A percentile compares a stretch with the other conserved stretches of the same genome.
phyloP scores from a whole-genome alignment of 2,113 vertebrate genomes.

The Rhabdomys dilectus region DNA sequence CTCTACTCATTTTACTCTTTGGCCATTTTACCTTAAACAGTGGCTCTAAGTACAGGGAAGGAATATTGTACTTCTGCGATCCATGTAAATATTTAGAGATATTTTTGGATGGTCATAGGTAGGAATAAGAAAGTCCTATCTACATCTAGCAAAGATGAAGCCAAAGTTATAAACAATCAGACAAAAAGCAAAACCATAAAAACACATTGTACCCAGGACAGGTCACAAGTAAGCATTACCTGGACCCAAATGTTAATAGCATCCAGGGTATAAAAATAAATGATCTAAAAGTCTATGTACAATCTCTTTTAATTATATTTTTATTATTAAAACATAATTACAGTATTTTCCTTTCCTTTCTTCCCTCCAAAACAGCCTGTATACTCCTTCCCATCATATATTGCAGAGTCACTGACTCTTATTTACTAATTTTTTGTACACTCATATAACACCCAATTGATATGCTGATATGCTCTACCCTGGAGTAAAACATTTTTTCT shows the following conservation, averaged over 20 bases:
- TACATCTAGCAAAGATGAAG: neutral
- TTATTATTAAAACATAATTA: neutral
- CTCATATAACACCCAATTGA: neutral
- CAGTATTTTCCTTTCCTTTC: neutral
- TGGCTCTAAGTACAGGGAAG: neutral
- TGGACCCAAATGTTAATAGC: neutral
- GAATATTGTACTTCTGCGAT: neutral
- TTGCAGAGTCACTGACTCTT: neutral
- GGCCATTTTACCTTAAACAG: neutral
- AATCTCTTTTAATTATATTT: neutral
- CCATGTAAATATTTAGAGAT: neutral
- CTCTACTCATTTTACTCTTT: constrained; percentile 2
- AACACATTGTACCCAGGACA: neutral
- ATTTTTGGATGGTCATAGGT: neutral
- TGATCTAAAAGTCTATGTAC: neutral
- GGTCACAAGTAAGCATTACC: neutral
- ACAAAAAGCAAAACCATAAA: neutral
- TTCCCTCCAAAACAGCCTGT: neutral
- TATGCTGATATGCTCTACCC: neutral
- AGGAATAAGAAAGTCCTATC: neutral
- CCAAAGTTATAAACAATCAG: neutral
- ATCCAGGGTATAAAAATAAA: neutral
- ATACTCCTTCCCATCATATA: neutral
- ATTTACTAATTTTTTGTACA: neutral
- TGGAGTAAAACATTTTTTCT: neutral